phyloP scores from a whole-genome alignment of 1,140 invertebrate species.

The Proctacanthus coquilletti region DNA sequence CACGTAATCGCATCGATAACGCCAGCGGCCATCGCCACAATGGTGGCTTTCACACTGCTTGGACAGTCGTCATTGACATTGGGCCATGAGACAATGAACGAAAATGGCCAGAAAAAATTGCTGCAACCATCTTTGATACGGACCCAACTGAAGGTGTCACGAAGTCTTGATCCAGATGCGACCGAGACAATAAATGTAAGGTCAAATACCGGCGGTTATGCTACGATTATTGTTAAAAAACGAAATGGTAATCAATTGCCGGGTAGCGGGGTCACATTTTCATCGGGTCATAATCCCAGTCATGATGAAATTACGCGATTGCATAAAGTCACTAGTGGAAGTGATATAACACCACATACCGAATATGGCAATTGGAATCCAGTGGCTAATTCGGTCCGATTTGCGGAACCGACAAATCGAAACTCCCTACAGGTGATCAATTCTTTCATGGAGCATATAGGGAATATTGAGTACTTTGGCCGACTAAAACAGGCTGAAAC shows the following conservation, averaged over 20 bases:
- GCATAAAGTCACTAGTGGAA: neutral
- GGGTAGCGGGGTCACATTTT: slow-evolving; percentile 7
- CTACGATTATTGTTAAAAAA: slow-evolving; percentile 61
- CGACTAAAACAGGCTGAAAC: neutral
- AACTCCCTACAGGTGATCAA: slow-evolving; percentile 3
- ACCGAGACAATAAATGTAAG: slow-evolving; percentile 58
- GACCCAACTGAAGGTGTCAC: slow-evolving; percentile 58
- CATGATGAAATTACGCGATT: neutral
- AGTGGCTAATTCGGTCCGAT: neutral
- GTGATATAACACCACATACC: neutral
- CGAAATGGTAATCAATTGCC: slow-evolving; percentile 19
- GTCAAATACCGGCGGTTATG: slow-evolving; percentile 53
- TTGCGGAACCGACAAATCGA: slow-evolving; percentile 4
- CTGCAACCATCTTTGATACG: slow-evolving; percentile 42
- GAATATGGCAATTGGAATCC: slow-evolving; percentile 2
- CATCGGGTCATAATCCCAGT: neutral
- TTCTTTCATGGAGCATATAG: slow-evolving; percentile 7
- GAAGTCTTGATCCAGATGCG: slow-evolving; percentile 55
- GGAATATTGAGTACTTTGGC: neutral
- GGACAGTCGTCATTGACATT: too few species aligned
- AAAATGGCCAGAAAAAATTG: too few species aligned
- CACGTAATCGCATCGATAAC: too few species aligned
- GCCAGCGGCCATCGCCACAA: too few species aligned
- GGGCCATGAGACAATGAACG: too few species aligned
- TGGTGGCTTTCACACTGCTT: too few species aligned